Conservation (phyloP, 2,888 invertebrate species). For the Amphiduros pacificus region DNA sequence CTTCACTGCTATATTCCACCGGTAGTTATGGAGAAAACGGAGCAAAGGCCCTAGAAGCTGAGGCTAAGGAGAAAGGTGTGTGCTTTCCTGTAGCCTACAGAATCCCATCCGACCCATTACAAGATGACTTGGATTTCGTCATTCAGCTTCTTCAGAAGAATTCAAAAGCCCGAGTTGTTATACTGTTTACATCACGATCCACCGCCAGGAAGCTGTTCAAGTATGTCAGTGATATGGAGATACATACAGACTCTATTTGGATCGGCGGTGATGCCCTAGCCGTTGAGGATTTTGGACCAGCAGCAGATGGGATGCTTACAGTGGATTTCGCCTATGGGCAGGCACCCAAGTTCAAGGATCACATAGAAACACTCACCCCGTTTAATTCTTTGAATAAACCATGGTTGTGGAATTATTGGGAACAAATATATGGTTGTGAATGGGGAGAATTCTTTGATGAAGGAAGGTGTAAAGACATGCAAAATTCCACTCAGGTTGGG, state of each 20-base stretch:
- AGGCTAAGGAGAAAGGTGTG: neutral
- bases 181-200: neutral
- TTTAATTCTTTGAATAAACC: constrained; percentile 10
- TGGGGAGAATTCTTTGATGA: no score
- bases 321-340: neutral
- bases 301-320: neutral
- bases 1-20: constrained; percentile 10
- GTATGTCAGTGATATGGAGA: neutral
- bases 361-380: constrained; percentile 5
- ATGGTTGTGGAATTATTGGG: constrained; percentile 13
- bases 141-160: neutral
- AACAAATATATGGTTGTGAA: neutral
- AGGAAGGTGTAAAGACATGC: no score
- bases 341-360: neutral
- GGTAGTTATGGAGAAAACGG: constrained; percentile 19
- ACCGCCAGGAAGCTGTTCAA: neutral
- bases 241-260: neutral
- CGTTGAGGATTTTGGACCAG: neutral
- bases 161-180: neutral
- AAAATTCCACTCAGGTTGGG: no score
- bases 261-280: constrained; percentile 8
- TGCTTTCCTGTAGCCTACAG: constrained; percentile 6
- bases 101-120: neutral
- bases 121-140: neutral
- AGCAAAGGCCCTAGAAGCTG: neutral